Percentiles rank a stretch among this genome's conserved stretches.
These are phyloP conservation scores for Progne subis DNA, from an alignment of 2,113 vertebrate species.

Conservation along the genomic window DNA sequence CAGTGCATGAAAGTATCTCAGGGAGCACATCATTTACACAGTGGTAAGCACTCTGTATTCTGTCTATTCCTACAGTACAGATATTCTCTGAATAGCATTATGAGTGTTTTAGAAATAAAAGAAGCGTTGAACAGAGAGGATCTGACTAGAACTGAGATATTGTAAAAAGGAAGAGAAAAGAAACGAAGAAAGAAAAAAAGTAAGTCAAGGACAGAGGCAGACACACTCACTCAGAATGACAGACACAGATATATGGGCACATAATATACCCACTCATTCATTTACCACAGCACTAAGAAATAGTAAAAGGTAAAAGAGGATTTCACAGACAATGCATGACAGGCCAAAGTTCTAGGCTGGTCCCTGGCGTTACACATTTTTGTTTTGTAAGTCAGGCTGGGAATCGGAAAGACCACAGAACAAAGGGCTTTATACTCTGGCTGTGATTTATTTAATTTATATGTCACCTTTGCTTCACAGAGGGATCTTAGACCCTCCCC, in stretches of 20 bases:
- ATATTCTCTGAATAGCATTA: constrained; percentile 76
- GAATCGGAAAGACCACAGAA: constrained; percentile 60
- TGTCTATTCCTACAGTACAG: constrained; percentile 59
- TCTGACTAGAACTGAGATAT: constrained; percentile 75
- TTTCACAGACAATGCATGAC: constrained; percentile 62
- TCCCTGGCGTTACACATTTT: constrained; percentile 51
- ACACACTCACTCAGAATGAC: constrained; percentile 58
- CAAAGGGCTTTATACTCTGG: constrained; percentile 59
- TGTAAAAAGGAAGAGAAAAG: constrained; percentile 71
- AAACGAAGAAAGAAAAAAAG: constrained; percentile 68
- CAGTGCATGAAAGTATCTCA: constrained; percentile 49
- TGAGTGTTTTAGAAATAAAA: constrained; percentile 75
- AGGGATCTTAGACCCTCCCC: background rate
- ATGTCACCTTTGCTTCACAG: constrained; percentile 27
- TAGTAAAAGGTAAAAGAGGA: constrained; percentile 59
- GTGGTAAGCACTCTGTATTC: constrained; percentile 60
- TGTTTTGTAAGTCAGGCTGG: constrained; percentile 70
- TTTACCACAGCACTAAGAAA: constrained; percentile 16
- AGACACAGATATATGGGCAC: constrained; percentile 31
- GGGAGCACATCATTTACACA: constrained; percentile 53
- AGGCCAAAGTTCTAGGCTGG: constrained; percentile 79
- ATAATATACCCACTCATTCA: constrained; percentile 71
- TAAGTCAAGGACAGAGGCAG: constrained; percentile 79
- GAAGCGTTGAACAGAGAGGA: constrained; percentile 72
- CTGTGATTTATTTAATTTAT: constrained; percentile 18